Conservation (phyloP, 2,888 invertebrate genomes). For the Tiphia femorata region DNA sequence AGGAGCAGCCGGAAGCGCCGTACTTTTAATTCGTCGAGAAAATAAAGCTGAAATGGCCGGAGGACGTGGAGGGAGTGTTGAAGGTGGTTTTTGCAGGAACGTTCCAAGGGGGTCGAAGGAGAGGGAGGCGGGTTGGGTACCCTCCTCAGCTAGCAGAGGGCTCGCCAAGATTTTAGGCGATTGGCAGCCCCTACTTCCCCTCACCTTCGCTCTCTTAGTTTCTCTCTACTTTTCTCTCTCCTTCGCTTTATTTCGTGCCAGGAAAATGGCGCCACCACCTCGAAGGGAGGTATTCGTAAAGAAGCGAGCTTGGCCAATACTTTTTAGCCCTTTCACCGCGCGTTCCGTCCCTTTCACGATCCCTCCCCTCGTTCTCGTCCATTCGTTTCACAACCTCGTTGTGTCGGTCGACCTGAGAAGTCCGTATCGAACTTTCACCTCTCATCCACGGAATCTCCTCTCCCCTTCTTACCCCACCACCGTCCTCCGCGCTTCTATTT, state of each 20-base stretch:
- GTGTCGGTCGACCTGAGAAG: too few species aligned
- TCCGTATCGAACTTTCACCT: too few species aligned
- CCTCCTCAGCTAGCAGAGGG: too few species aligned
- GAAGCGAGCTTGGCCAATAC: constrained; percentile 35
- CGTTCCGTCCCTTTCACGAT: not conserved
- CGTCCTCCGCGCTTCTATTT: too few species aligned
- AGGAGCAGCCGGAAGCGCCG: constrained; percentile 8
- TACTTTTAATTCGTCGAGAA: constrained; percentile 34
- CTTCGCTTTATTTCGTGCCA: too few species aligned
- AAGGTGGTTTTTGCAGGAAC: too few species aligned
- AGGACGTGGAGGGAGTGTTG: too few species aligned
- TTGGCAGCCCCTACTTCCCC: constrained; percentile 18
- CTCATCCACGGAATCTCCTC: too few species aligned
- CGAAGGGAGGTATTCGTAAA: constrained; percentile 16
- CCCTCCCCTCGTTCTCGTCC: not conserved
- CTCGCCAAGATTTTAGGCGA: constrained; percentile 40
- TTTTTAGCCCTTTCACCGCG: not conserved
- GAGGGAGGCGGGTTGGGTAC: constrained; percentile 25
- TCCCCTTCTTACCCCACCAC: too few species aligned
- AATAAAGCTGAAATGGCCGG: constrained; percentile 29
- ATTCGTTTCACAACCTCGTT: too few species aligned
- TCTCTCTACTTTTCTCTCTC: constrained; percentile 6
- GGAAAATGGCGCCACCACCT: constrained; percentile 18
- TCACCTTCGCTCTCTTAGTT: not conserved
- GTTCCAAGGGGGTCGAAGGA: constrained; percentile 8